Conservation (phyloP, 2,797 vertebrate genomes). For the Cebuella pygmaea region DNA sequence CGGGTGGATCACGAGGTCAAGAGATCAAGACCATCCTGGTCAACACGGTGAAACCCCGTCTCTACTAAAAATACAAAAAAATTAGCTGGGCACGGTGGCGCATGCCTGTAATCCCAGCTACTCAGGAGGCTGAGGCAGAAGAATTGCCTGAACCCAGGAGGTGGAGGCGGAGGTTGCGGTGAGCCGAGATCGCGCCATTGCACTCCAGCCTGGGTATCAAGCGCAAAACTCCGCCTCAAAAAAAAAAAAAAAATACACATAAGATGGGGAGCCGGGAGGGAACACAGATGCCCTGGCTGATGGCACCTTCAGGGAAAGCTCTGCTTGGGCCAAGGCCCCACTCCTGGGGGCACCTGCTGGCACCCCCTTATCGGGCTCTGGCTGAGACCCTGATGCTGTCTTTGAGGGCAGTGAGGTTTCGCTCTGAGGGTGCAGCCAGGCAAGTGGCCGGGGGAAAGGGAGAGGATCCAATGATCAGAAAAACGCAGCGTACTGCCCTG, state of each 20-base stretch:
- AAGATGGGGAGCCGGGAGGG: background rate
- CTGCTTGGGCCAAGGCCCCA: background rate
- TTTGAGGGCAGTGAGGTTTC: background rate
- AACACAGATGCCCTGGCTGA: constrained; percentile 66
- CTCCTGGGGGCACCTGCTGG: background rate
- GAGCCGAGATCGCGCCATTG: too few relatives aligned
- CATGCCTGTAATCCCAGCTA: too few relatives aligned
- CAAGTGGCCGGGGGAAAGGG: background rate
- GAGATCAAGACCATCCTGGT: too few relatives aligned
- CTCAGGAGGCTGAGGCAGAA: too few relatives aligned
- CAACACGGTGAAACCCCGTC: too few relatives aligned
- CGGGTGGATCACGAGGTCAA: too few relatives aligned
- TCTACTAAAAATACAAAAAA: too few relatives aligned
- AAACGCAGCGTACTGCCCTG: background rate
- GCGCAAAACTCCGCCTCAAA: too few relatives aligned
- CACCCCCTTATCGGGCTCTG: background rate
- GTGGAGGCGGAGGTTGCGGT: too few relatives aligned
- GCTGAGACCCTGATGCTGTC: constrained; percentile 17
- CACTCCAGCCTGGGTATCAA: too few relatives aligned
- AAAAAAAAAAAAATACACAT: constrained; percentile 38
- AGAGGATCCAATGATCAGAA: background rate
- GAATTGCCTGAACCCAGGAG: too few relatives aligned
- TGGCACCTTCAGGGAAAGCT: background rate
- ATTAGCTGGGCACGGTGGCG: too few relatives aligned
- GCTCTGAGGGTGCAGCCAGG: background rate